phyloP scores from a whole-genome alignment of 2,113 vertebrate genomes.

The Burhinus oedicnemus region DNA sequence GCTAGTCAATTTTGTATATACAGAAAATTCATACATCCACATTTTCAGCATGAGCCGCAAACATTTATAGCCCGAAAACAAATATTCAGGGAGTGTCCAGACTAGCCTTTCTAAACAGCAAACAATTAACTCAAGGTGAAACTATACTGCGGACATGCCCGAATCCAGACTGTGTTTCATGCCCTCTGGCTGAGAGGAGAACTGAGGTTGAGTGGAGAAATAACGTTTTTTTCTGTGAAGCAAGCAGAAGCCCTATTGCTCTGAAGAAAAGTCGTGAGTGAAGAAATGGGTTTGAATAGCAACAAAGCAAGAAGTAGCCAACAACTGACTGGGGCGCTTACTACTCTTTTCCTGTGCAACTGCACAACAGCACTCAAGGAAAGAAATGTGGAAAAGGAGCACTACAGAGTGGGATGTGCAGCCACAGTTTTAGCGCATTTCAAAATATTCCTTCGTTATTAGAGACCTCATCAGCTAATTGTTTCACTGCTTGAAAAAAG shows the following conservation, averaged over 20 bases:
- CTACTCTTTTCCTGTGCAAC: background rate
- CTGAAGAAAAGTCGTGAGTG: background rate
- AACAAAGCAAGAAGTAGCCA: background rate
- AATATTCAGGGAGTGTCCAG: background rate
- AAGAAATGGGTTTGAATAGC: background rate
- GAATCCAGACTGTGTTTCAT: background rate
- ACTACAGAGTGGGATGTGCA: background rate
- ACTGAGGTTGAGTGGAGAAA: background rate
- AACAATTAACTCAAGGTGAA: background rate
- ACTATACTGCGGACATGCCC: background rate
- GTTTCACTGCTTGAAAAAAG: background rate
- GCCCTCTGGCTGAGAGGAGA: background rate
- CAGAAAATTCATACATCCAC: background rate
- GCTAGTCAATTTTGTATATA: background rate
- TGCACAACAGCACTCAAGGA: background rate
- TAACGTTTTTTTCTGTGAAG: background rate
- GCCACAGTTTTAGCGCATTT: background rate
- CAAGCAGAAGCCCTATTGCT: background rate
- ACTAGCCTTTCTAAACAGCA: background rate
- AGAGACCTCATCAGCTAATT: background rate
- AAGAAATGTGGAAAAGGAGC: background rate
- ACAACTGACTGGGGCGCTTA: background rate
- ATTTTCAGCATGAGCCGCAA: background rate
- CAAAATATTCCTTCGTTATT: background rate
- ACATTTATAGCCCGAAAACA: background rate